A percentile compares a stretch with the other conserved stretches of the same genome.
These are phyloP conservation scores for Clepsis dumicolana DNA, from an alignment of 2,888 invertebrate species.

Conservation along the genomic window DNA sequence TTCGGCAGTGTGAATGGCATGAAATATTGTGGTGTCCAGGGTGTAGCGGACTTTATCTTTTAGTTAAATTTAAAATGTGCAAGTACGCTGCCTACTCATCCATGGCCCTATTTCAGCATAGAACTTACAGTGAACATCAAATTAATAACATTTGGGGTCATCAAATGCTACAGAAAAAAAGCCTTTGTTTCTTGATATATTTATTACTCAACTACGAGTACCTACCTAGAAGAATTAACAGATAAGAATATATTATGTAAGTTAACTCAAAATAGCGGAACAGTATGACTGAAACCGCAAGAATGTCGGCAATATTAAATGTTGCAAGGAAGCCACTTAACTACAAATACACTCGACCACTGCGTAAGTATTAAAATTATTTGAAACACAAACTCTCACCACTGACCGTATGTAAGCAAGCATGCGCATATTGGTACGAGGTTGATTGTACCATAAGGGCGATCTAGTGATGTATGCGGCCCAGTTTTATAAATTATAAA, in stretches of 20 bases:
- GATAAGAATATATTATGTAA: slow-evolving; percentile 1
- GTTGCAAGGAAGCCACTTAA: slow-evolving; percentile 34
- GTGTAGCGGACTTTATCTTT: too few species aligned
- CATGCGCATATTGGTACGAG: slow-evolving; percentile 1
- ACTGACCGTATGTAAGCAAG: background rate
- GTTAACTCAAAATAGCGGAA: slow-evolving; percentile 11
- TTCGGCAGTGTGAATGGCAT: too few species aligned
- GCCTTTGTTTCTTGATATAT: too few species aligned
- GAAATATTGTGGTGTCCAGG: too few species aligned
- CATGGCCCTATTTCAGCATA: too few species aligned
- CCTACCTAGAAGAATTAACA: too few species aligned
- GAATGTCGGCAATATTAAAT: slow-evolving; percentile 38
- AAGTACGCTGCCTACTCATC: too few species aligned
- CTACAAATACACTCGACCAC: slow-evolving; percentile 18
- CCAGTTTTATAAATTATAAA: slow-evolving; percentile 11
- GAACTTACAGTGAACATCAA: too few species aligned
- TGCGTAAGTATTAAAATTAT: slow-evolving; percentile 8
- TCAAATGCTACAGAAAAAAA: too few species aligned
- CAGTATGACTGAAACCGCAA: slow-evolving; percentile 32
- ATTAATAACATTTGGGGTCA: too few species aligned
- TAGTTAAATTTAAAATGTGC: too few species aligned
- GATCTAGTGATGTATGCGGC: slow-evolving; percentile 7
- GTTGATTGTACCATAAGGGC: slow-evolving; percentile 19
- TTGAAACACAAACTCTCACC: background rate
- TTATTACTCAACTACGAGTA: too few species aligned